phyloP scores from a whole-genome alignment of 2,113 vertebrate species.

The Motacilla alba region DNA sequence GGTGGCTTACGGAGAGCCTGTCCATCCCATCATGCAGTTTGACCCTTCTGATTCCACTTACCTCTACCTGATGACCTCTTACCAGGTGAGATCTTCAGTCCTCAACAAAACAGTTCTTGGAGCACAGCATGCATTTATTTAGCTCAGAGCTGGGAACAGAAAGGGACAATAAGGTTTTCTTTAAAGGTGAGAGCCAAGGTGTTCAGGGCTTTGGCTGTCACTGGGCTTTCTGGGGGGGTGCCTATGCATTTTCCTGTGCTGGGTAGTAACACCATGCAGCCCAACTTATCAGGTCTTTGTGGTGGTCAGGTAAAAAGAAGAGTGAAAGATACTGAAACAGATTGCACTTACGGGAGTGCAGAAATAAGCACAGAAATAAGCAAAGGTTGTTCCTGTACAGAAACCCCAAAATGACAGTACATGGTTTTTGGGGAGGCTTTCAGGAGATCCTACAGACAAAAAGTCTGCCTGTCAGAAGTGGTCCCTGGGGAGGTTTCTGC shows the following conservation, averaged over 20 bases:
- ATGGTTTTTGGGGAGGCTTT: background rate
- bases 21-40: conserved; percentile 95
- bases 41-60: conserved; percentile 88
- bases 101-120: background rate
- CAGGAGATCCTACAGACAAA: background rate
- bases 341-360: background rate
- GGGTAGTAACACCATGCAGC: background rate
- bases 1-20: conserved; percentile 82
- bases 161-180: background rate
- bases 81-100: conserved; percentile 81
- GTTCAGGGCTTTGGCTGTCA: background rate
- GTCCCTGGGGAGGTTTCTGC: background rate
- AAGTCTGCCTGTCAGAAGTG: background rate
- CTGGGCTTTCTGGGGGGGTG: background rate
- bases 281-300: background rate
- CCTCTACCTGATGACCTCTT: conserved; percentile 94
- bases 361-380: background rate
- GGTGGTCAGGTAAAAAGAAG: background rate
- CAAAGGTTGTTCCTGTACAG: background rate
- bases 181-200: background rate
- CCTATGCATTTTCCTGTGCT: background rate
- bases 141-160: background rate
- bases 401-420: background rate
- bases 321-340: rapidly evolving
- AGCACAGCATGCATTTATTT: rapidly evolving